phyloP scores from a whole-genome alignment of 2,113 vertebrate species.

The Scartelaos histophorus region DNA sequence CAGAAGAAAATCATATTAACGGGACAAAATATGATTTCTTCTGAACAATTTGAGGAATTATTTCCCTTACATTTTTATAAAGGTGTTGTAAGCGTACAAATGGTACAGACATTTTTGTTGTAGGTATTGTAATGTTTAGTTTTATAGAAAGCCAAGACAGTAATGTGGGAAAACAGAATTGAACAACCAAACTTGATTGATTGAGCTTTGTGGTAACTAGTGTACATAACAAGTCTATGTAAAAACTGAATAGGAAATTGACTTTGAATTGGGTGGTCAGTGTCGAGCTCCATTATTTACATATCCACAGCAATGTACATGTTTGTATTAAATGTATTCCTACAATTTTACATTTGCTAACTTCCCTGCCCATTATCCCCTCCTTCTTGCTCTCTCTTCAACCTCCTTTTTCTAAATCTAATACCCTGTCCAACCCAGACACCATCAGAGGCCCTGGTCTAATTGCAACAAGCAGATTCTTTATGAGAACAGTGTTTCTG shows the following conservation, averaged over 20 bases:
- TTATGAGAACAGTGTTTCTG: slow-evolving; percentile 67
- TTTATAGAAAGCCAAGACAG: too few species aligned
- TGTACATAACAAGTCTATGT: too few species aligned
- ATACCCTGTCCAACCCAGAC: slow-evolving; percentile 47
- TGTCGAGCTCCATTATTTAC: background rate
- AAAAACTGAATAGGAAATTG: background rate
- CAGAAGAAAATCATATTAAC: too few species aligned
- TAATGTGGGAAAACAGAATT: too few species aligned
- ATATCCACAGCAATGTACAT: background rate
- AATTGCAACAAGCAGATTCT: slow-evolving; percentile 65
- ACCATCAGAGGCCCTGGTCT: slow-evolving; percentile 50
- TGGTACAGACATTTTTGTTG: too few species aligned
- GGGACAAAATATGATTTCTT: too few species aligned
- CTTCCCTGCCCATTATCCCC: slow-evolving; percentile 46
- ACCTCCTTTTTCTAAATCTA: slow-evolving; percentile 51
- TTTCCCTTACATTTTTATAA: too few species aligned
- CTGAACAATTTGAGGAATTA: too few species aligned
- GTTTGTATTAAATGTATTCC: background rate
- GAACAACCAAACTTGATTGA: too few species aligned
- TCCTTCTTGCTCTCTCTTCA: slow-evolving; percentile 1
- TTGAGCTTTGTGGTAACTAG: too few species aligned
- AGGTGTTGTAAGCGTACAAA: too few species aligned
- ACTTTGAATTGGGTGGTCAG: background rate
- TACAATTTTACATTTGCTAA: slow-evolving; percentile 16
- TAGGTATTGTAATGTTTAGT: too few species aligned